These are phyloP conservation scores for Gila robusta DNA, from an alignment of 2,797 vertebrate species.

Conservation along the genomic window DNA sequence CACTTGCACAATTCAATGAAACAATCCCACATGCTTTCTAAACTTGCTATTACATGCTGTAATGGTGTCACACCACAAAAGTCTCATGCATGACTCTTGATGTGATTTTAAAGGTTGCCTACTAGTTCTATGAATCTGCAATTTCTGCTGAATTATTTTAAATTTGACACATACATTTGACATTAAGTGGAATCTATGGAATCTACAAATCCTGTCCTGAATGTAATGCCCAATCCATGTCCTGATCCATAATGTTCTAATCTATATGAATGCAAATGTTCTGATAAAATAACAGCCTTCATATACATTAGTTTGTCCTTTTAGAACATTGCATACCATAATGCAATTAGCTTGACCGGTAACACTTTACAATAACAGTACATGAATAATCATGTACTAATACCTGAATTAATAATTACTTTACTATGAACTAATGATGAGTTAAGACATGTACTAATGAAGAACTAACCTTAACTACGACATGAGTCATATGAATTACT, in stretches of 20 bases:
- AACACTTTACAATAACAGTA: too few species aligned
- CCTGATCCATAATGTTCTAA: not conserved
- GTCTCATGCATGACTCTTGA: not conserved
- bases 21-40: slow-evolving; percentile 72
- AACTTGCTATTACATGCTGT: not conserved
- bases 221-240: not conserved
- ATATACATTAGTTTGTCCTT: not conserved
- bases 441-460: too few species aligned
- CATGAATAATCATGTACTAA: too few species aligned
- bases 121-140: not conserved
- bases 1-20: slow-evolving; percentile 70
- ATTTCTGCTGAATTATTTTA: not conserved
- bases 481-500: too few species aligned
- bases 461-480: too few species aligned
- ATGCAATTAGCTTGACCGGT: not conserved
- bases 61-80: not conserved
- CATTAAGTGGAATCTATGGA: slow-evolving; percentile 6
- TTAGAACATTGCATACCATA: not conserved
- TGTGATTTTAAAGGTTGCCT: not conserved
- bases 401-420: too few species aligned
- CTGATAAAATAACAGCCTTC: not conserved
- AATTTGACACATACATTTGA: slow-evolving; percentile 4
- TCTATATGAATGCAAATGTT: not conserved
- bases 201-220: not conserved
- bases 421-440: too few species aligned